Conservation (phyloP, 2,888 invertebrate species). For the Rotaria macrura region DNA sequence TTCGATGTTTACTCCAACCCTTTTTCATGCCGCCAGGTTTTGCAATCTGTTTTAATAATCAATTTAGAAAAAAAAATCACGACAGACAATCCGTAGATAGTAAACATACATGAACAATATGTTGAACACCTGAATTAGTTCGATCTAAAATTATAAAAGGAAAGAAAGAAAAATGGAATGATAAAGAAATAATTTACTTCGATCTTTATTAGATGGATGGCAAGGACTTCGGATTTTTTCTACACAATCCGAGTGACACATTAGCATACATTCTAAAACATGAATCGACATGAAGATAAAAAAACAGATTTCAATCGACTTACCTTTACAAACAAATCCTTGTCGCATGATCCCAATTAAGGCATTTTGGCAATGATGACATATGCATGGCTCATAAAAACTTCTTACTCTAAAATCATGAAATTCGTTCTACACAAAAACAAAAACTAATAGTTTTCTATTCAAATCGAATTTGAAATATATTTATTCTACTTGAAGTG, state of each 20-base stretch:
- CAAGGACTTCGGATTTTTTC: conserved; percentile 80
- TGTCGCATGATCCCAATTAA: neutral
- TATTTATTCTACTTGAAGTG: neutral
- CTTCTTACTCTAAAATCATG: neutral
- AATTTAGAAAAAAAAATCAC: neutral
- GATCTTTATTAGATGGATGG: conserved; percentile 45
- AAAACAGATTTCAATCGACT: neutral
- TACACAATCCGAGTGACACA: conserved; percentile 87
- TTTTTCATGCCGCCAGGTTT: neutral
- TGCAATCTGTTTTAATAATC: neutral
- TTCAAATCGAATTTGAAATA: neutral
- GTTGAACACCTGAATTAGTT: neutral
- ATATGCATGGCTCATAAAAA: neutral
- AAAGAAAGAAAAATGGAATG: neutral
- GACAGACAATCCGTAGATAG: no score
- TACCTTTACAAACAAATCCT: neutral
- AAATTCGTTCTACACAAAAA: neutral
- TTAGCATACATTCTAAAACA: conserved; percentile 68
- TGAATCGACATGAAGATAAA: neutral
- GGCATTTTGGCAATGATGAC: neutral
- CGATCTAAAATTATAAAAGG: neutral
- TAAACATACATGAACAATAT: neutral
- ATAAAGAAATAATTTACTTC: neutral
- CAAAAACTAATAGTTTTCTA: neutral
- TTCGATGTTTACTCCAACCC: neutral